Evolutionary conservation across 2,113 vertebrate genomes (phyloP).

Genomic region (Arizona elegans): DNA sequence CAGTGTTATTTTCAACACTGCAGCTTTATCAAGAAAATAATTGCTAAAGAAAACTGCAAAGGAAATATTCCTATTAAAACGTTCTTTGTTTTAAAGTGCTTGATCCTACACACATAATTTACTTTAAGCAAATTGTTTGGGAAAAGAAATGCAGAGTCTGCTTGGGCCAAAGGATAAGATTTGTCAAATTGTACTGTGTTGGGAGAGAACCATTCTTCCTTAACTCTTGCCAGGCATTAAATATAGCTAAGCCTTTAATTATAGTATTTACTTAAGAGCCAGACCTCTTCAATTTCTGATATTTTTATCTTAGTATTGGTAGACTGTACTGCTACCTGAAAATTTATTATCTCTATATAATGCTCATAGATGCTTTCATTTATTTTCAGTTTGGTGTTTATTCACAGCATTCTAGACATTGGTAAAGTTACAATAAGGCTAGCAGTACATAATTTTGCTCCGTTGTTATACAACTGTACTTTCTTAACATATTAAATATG

Average conservation of each 20-base stretch:
- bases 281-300: neutral
- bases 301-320: neutral
- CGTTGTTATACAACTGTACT: neutral
- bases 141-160: neutral
- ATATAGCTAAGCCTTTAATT: neutral
- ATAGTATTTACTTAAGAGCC: neutral
- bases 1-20: neutral
- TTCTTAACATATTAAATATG: neutral
- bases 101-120: neutral
- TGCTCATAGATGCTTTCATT: neutral
- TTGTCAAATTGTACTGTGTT: neutral
- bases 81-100: neutral
- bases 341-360: neutral
- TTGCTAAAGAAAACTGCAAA: neutral
- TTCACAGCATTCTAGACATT: neutral
- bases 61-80: neutral
- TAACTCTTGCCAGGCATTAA: neutral
- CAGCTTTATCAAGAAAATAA: neutral
- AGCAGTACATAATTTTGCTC: neutral
- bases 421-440: neutral
- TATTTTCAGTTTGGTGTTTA: neutral
- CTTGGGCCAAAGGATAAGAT: neutral
- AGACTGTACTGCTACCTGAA: neutral
- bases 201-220: neutral
- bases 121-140: neutral